Conservation (phyloP, 2,113 vertebrate species). For the Eidolon helvum region DNA sequence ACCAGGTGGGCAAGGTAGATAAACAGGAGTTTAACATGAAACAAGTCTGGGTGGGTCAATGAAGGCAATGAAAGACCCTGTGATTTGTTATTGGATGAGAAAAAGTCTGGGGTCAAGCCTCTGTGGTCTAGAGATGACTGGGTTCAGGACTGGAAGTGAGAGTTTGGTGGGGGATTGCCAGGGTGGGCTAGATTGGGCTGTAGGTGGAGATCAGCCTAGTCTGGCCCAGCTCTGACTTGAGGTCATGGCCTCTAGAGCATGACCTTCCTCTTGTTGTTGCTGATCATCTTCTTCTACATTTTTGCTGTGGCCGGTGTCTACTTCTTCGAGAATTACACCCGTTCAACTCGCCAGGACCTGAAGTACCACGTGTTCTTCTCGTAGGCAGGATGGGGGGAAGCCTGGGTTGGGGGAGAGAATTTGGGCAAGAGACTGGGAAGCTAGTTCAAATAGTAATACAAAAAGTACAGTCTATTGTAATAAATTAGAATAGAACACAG, state of each 20-base stretch:
- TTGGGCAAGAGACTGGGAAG: background rate
- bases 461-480: background rate
- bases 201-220: background rate
- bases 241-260: constrained; percentile 69
- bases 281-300: constrained; percentile 79
- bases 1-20: background rate
- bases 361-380: constrained; percentile 70
- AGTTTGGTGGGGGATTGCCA: background rate
- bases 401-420: background rate
- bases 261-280: constrained; percentile 78
- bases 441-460: background rate
- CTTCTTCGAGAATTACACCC: constrained; percentile 77
- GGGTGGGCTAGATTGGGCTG: background rate
- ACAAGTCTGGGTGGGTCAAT: background rate
- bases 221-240: background rate
- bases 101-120: background rate
- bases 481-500: background rate
- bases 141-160: background rate
- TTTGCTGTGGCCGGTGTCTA: constrained; percentile 78
- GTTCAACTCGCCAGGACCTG: constrained; percentile 52
- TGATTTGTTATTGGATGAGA: background rate
- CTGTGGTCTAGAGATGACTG: background rate
- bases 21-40: background rate
- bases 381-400: constrained; percentile 35
- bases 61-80: background rate